Base-by-base conservation (phyloP, 2,888 invertebrate species). In the Chrysolina haemoptera region DNA sequence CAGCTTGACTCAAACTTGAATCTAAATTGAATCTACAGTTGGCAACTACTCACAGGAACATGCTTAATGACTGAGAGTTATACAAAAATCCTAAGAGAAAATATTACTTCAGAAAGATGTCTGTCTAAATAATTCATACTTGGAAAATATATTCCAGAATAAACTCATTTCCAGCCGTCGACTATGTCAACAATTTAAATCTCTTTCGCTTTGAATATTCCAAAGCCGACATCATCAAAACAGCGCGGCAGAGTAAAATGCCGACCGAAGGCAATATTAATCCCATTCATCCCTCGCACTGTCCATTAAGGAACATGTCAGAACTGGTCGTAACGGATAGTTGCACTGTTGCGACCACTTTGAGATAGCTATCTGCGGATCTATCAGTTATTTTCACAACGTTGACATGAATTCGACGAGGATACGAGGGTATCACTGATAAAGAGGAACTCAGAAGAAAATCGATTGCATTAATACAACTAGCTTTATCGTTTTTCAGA, bases 311-410 rank as follows among this genome's bases (percentile, higher is more conserved):
- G 43, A 14, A 43, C 14, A 43, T 14, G 43, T 43, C 43, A 43
- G 43, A 43, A 14, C 1, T 43, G 43, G 43, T 43, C 43, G 43
- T 43, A 43, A 43, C 43, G 53, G 22, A 53, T 53, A 53, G 53
- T 22, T 20, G 12, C 18, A 20, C 11, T 20, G 12, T 53, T 10
- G 20, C 18, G 22, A 20, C 1, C 11, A 59, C 27, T 59, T 59
- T 59, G n/a, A 12, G 59, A 27, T 27, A 59, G 59, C n/a, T 14
- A 59, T 59, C 59, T 59, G 10, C 27, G 1, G 16, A 1, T 27
- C 27, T 14, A 59, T 59, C 35, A 59, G 35, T 59, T 59, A 59
- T 14, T 59, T 27, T n/a, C 59, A 35, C 35, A 59, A 59, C 27
- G 59, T 59, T 35, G 59, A 59, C 59, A 59, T 59, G 18, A 59